These are phyloP conservation scores for Ceuthmochares aereus DNA, from an alignment of 2,113 vertebrate genomes.

Conservation along the genomic window DNA sequence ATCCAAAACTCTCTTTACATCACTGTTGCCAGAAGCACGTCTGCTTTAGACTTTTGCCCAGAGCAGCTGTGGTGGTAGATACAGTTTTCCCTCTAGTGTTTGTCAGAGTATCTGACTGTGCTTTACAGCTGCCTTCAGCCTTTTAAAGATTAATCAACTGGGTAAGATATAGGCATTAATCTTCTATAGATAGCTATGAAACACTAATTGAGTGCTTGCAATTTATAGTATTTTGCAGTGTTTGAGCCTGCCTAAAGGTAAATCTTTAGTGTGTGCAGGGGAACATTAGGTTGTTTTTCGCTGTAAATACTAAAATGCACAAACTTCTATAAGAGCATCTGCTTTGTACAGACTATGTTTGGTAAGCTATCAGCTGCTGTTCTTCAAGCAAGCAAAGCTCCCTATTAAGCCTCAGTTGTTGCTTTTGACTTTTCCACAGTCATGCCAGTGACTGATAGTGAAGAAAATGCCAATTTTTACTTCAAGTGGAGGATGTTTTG, in stretches of 20 bases:
- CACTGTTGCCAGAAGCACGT: fast-evolving
- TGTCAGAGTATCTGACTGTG: neutral
- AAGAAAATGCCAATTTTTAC: neutral
- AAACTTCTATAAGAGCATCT: neutral
- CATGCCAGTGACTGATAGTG: neutral
- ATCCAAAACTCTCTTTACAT: neutral
- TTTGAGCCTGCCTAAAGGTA: neutral
- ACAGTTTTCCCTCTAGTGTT: neutral
- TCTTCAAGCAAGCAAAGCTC: neutral
- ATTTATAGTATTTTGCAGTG: neutral
- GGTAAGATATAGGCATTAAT: neutral
- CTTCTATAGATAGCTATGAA: neutral
- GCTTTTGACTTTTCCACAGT: neutral
- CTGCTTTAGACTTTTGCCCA: neutral
- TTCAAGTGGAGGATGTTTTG: neutral
- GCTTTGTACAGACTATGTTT: neutral
- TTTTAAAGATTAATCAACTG: neutral
- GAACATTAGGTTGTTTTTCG: neutral
- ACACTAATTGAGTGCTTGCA: neutral
- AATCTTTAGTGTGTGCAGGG: neutral
- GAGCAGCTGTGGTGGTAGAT: neutral
- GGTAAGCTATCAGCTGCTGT: neutral
- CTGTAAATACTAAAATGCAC: neutral
- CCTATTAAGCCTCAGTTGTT: neutral
- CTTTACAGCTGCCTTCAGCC: neutral